phyloP scores from a whole-genome alignment of 2,888 invertebrate species.

The Sarcophaga variegata region DNA sequence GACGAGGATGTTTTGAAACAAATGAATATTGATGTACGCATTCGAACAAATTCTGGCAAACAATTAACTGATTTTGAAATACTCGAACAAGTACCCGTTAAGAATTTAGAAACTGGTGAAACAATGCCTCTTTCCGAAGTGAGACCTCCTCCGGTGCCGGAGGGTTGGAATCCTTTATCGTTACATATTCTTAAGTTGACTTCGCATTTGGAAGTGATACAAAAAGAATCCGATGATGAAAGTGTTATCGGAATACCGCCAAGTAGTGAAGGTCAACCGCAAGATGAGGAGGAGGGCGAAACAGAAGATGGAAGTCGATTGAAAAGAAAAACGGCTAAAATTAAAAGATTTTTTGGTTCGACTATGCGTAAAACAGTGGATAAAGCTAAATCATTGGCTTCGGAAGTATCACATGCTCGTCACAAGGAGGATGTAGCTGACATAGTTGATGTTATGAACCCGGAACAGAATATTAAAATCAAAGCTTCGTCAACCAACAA shows the following conservation, averaged over 20 bases:
- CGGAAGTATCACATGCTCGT: conserved; percentile 93
- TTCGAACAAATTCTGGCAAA: conserved; percentile 93
- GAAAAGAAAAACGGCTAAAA: conserved; percentile 83
- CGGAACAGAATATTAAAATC: conserved; percentile 91
- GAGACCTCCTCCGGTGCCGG: conserved; percentile 83
- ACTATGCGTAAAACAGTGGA: conserved; percentile 95
- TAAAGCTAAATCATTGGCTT: conserved; percentile 94
- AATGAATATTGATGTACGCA: conserved; percentile 88
- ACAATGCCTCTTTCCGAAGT: conserved; percentile 96
- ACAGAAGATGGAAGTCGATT: conserved; percentile 81
- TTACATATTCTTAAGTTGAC: conserved; percentile 96
- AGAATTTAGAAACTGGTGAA: conserved; percentile 92
- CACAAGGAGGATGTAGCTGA: conserved; percentile 94
- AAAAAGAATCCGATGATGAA: conserved; percentile 90
- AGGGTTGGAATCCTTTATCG: conserved; percentile 97
- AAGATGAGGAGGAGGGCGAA: conserved; percentile 82
- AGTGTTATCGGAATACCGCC: conserved; percentile 85
- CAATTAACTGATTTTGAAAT: conserved; percentile 95
- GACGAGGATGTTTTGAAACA: conserved; percentile 89
- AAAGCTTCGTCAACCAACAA: conserved; percentile 98
- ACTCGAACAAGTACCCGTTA: conserved; percentile 93
- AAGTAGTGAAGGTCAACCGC: conserved; percentile 79
- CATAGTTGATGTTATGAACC: conserved; percentile 90
- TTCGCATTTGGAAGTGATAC: conserved; percentile 90
- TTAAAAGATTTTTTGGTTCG: conserved; percentile 92